Percentiles rank a stretch among this genome's conserved stretches.
These are phyloP conservation scores for Melanotaenia maccullochi DNA, from an alignment of 2,797 vertebrate genomes.

Conservation along the genomic window DNA sequence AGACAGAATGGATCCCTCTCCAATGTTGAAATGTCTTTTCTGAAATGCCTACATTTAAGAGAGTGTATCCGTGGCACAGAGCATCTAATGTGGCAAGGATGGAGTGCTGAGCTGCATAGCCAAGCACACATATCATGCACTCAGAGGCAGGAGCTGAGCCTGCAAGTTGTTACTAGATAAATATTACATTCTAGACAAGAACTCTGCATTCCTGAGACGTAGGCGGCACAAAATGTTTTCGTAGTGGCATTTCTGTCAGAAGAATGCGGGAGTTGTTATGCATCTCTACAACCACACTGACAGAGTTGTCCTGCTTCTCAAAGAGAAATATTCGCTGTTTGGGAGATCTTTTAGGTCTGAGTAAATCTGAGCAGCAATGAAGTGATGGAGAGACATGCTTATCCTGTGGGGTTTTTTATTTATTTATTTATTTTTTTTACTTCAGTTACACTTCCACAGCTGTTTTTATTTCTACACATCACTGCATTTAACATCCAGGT, in stretches of 20 bases:
- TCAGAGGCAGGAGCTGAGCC: conserved; percentile 63
- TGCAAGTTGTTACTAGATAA: conserved; percentile 76
- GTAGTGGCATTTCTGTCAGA: conserved; percentile 76
- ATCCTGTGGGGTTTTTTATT: neutral
- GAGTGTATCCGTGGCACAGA: conserved; percentile 58
- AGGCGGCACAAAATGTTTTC: conserved; percentile 68
- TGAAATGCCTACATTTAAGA: conserved; percentile 66
- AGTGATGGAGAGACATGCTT: conserved; percentile 51
- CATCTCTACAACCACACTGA: conserved; percentile 62
- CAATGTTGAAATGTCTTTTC: conserved; percentile 55
- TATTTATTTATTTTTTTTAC: neutral
- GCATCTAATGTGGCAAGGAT: conserved; percentile 62
- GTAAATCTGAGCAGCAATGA: conserved; percentile 47
- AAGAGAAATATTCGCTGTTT: conserved; percentile 35
- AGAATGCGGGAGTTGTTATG: conserved; percentile 60
- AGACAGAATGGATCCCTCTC: conserved; percentile 49
- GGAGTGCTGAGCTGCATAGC: conserved; percentile 60
- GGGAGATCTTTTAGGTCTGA: conserved; percentile 53
- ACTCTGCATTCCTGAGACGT: conserved; percentile 67
- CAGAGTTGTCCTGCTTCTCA: conserved; percentile 59
- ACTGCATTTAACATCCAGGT: neutral
- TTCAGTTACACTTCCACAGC: neutral
- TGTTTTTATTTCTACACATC: neutral
- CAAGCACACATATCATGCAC: conserved; percentile 59
- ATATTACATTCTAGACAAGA: conserved; percentile 79